Evolutionary conservation across 2,797 vertebrate species (phyloP), one percentile per base, ranked within the genome.

Genomic region (Dicrostonyx torquatus): DNA sequence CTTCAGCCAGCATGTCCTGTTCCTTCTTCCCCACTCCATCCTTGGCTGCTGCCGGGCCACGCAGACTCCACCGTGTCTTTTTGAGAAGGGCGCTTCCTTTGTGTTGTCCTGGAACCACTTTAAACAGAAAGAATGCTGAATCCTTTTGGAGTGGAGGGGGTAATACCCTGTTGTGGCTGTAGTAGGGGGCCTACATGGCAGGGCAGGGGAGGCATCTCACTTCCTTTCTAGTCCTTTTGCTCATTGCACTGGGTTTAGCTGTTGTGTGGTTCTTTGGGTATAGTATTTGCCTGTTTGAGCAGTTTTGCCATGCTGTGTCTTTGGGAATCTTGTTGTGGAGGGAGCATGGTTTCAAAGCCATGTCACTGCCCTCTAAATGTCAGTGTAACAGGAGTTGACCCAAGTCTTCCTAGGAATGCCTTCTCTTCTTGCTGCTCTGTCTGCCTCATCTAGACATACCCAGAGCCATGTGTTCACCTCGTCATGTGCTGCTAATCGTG

Each of bases 361-460:
- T 93, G 24, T 88, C 34, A 79, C 58, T 94, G 17, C 84, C 43
- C 26, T 94, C 24, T 22, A 91, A 80, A 87, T 68, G 45, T 85
- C 45, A 91, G 53, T 94, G 22, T 93, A 89, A 82, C 34, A 92
- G 60, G 58, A 84, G 11, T 87, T 89, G 43, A 17, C 48, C 4
- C 1, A 68, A 10, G 60, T 64, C 58, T 94, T 31, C 48, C 90
- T 20, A 77, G 43, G 37, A 95, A 89, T 78, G 24, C 45, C 5
- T 94, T 95, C 45, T 92, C 31, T 95, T n/a, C 53, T 26, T 95
- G 86, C n/a, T 94, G n/a, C 75, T 90, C 6, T 82, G 34, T 72
- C 37, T 86, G 13, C 45, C 58, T 94, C 64, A 11, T 29, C 45
- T 48, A 78, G 50, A 87, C 48, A 92, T 22, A 66, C 31, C 9